Conservation (phyloP, 30 jellyfish, hydroid and myxozoan species). For the Hydra vulgaris region DNA sequence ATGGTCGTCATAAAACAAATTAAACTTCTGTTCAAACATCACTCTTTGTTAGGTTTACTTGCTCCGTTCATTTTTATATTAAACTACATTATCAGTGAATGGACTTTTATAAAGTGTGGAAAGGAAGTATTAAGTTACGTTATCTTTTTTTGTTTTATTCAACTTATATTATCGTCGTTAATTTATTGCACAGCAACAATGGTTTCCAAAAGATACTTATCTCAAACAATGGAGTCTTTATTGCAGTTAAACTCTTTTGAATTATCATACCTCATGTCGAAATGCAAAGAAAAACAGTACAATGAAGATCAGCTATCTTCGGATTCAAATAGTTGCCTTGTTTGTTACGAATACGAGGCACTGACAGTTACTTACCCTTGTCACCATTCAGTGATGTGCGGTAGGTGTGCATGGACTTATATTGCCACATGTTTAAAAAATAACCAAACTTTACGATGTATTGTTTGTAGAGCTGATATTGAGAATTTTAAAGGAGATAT, state of each 20-base stretch:
- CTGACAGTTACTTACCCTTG: conserved; percentile 20
- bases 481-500: conserved; percentile 2
- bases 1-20: too few species aligned
- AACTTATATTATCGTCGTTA: neutral
- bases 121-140: neutral
- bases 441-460: conserved; percentile 3
- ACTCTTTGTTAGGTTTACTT: neutral
- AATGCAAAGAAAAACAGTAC: neutral
- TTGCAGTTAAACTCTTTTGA: neutral
- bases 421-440: conserved; percentile 11
- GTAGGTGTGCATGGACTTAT: conserved; percentile 26
- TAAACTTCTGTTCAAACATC: neutral
- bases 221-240: neutral
- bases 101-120: conserved; percentile 1
- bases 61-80: neutral
- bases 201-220: neutral
- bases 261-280: conserved; percentile 23
- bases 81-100: neutral
- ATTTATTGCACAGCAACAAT: neutral
- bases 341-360: conserved; percentile 32
- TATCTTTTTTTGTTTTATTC: neutral
- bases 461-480: conserved; percentile 16
- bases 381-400: conserved; percentile 21
- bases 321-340: neutral
- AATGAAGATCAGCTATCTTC: neutral